Base-by-base conservation (phyloP, 1,140 invertebrate genomes). In the Chymomyza costata region DNA sequence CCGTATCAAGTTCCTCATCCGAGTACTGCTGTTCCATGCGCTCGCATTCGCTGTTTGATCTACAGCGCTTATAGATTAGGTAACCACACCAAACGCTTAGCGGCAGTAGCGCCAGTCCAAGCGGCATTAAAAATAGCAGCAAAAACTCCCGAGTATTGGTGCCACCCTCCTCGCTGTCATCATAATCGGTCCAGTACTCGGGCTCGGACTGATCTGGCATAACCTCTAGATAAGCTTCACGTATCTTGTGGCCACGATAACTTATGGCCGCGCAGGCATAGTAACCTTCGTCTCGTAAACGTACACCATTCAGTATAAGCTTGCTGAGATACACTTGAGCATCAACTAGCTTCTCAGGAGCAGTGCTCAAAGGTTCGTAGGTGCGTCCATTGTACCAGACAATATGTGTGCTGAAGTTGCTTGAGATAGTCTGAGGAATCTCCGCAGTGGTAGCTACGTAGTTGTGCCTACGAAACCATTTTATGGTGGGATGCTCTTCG, bases 251-350 rank as follows among this genome's bases (percentile, higher is more conserved):
- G 0, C 83, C 83, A 1, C 63, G 59, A 62, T 76, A 83, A 25
- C 62, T 85, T 3, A 85, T 71, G 11, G 83, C 83, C 15, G 71
- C 83, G 32, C 83, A 85, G 11, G 78, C 83, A 30, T 84, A 85
- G 31, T 58, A 73, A 1, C 83, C 83, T 0, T 61, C 51, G 51
- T 85, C 83, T n/a, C 57, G 39, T 2, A 39, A n/a, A 0, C 57
- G 47, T n/a, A 84, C 68, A 1, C 52, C 65, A 38, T 82, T 82
- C 6, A 85, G 15, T 14, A 85, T 80, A 14, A 85, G 54, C 59
- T 85, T 85, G 49, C 83, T 85, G 6, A 85, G 62, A 50, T 84
- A 85, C 3, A 80, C 65, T 19, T 83, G 68, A 0, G 69, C 65
- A 2, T 46, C 47, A 10, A 84, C 54, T 0, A 67, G 21, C 45